A percentile compares a stretch with the other conserved stretches of the same genome.
Conservation (phyloP, 1,140 invertebrate genomes). For the Melipona quadrifasciata region DNA sequence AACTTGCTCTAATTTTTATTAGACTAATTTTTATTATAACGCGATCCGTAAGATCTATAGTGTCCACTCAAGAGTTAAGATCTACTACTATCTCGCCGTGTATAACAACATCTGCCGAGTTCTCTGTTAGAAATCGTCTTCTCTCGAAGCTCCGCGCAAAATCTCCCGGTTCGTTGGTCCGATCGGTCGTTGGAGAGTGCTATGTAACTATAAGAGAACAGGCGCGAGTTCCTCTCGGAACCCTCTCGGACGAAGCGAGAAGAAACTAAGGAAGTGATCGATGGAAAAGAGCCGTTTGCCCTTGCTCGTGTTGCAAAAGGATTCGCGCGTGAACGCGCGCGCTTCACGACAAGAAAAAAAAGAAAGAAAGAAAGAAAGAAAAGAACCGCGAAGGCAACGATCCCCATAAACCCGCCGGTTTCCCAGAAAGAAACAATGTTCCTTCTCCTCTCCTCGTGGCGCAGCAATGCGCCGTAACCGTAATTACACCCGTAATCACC, state of each 20-base stretch:
- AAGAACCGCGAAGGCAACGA: constrained; percentile 52
- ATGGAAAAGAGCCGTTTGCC: neutral
- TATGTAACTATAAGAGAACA: neutral
- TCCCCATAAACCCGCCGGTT: constrained; percentile 69
- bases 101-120: no score
- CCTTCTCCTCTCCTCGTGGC: constrained; percentile 36
- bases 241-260: neutral
- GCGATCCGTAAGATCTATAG: no score
- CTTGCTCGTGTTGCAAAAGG: neutral
- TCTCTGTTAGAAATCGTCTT: no score
- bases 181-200: neutral
- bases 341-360: constrained; percentile 51
- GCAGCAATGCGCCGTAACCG: constrained; percentile 73
- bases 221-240: neutral
- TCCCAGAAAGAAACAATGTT: constrained; percentile 78
- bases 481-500: constrained; percentile 77
- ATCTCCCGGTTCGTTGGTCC: neutral
- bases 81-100: no score
- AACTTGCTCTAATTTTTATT: no score
- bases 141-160: no score
- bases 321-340: constrained; percentile 10
- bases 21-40: no score
- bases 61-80: no score
- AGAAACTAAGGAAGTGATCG: neutral
- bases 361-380: constrained; percentile 38